phyloP scores from a whole-genome alignment of 2,797 vertebrate genomes.

The Setipinna tenuifilis region DNA sequence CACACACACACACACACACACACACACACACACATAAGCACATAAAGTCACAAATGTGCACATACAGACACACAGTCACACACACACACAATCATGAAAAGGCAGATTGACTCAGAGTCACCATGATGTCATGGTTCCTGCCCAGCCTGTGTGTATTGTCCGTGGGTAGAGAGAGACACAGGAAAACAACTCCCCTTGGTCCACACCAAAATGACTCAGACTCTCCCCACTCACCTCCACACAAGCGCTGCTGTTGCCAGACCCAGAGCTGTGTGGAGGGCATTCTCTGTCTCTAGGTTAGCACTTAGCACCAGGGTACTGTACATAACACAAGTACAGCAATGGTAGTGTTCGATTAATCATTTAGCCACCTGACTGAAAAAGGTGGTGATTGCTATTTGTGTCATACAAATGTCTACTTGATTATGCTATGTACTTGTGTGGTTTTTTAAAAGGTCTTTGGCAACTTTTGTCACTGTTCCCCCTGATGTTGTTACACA shows the following conservation, averaged over 20 bases:
- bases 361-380: neutral
- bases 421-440: neutral
- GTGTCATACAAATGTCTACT: neutral
- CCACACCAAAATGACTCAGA: neutral
- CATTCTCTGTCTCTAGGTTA: neutral
- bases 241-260: neutral
- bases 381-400: neutral
- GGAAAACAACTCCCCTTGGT: slow-evolving; percentile 24
- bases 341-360: neutral
- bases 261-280: neutral
- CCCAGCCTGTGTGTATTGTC: slow-evolving; percentile 18
- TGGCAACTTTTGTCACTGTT: neutral
- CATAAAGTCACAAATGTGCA: neutral
- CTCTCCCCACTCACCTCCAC: slow-evolving; percentile 36
- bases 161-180: slow-evolving; percentile 38
- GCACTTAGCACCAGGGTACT: neutral
- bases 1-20: neutral
- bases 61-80: neutral
- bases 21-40: neutral
- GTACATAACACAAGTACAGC: too few species aligned
- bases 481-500: neutral
- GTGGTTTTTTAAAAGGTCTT: neutral
- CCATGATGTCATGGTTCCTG: slow-evolving; percentile 41
- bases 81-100: neutral
- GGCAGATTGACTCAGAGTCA: slow-evolving; percentile 41